Conservation (phyloP, 2,797 vertebrate genomes). For the Poecilia velifera region DNA sequence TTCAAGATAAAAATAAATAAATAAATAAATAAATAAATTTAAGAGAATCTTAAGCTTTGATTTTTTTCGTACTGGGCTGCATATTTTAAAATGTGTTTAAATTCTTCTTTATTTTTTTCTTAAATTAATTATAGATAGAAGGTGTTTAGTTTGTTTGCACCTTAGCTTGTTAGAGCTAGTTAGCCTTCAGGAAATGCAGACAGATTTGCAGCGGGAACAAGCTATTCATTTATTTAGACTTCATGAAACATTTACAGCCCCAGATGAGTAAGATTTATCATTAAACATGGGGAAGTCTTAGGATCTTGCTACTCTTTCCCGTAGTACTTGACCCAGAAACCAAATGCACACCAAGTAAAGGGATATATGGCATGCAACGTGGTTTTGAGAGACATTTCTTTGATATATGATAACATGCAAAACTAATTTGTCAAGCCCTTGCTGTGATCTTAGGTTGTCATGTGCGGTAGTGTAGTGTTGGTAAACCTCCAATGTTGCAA, state of each 20-base stretch:
- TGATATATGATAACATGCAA: slow-evolving; percentile 43
- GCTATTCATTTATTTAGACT: slow-evolving; percentile 70
- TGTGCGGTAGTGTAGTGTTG: slow-evolving; percentile 12
- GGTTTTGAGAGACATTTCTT: slow-evolving; percentile 37
- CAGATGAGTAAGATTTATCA: slow-evolving; percentile 70
- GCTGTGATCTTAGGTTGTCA: slow-evolving; percentile 27
- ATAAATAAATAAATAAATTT: neutral
- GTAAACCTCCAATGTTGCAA: slow-evolving; percentile 28
- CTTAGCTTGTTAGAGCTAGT: slow-evolving; percentile 25
- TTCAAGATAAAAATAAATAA: neutral
- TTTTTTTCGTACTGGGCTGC: neutral
- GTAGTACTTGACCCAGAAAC: slow-evolving; percentile 64
- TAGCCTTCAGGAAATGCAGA: slow-evolving; percentile 23
- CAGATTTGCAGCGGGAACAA: slow-evolving; percentile 25
- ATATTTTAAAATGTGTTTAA: slow-evolving; percentile 16
- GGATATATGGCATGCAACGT: slow-evolving; percentile 7
- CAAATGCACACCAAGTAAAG: slow-evolving; percentile 31
- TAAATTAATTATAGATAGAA: neutral
- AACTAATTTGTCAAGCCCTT: slow-evolving; percentile 30
- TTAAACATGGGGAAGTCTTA: slow-evolving; percentile 50
- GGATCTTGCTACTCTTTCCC: slow-evolving; percentile 20
- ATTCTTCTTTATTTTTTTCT: neutral
- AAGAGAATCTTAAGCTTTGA: slow-evolving; percentile 3
- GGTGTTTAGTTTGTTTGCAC: slow-evolving; percentile 22
- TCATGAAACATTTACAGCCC: slow-evolving; percentile 69